Conservation (phyloP, 2,888 invertebrate genomes). For the Orthosia cruda region DNA sequence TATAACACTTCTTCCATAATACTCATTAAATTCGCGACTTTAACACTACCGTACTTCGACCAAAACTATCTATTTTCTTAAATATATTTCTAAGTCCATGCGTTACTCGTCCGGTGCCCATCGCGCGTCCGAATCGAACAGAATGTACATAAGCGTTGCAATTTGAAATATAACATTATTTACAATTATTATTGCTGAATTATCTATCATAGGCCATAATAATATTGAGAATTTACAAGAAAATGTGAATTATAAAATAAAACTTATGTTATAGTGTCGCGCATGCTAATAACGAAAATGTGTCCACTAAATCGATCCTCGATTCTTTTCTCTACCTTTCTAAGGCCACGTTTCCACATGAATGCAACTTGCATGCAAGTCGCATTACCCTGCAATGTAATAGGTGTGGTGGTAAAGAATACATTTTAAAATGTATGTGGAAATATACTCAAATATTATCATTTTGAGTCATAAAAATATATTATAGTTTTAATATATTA, state of each 20-base stretch:
- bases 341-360: neutral
- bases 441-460: too few relatives aligned
- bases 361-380: too few relatives aligned
- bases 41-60: slow-evolving; percentile 43
- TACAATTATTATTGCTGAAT: slow-evolving; percentile 79
- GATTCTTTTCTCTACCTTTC: neutral
- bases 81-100: slow-evolving; percentile 62
- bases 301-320: slow-evolving; percentile 24
- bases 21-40: slow-evolving; percentile 68
- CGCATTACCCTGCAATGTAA: too few relatives aligned
- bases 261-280: slow-evolving; percentile 51
- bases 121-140: slow-evolving; percentile 60
- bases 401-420: too few relatives aligned
- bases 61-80: slow-evolving; percentile 37
- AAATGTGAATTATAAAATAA: slow-evolving; percentile 59
- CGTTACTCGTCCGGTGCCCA: slow-evolving; percentile 53
- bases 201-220: slow-evolving; percentile 76
- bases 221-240: slow-evolving; percentile 64
- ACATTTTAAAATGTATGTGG: too few relatives aligned
- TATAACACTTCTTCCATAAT: slow-evolving; percentile 64
- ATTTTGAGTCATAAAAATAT: too few relatives aligned
- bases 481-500: too few relatives aligned
- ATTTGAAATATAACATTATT: slow-evolving; percentile 73
- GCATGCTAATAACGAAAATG: slow-evolving; percentile 34
- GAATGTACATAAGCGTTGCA: slow-evolving; percentile 65